Percentiles rank a stretch among this genome's conserved stretches.
These are phyloP conservation scores for Corticium candelabrum DNA, from an alignment of 37 sponge, comb jelly and placozoan species.

Conservation along the genomic window DNA sequence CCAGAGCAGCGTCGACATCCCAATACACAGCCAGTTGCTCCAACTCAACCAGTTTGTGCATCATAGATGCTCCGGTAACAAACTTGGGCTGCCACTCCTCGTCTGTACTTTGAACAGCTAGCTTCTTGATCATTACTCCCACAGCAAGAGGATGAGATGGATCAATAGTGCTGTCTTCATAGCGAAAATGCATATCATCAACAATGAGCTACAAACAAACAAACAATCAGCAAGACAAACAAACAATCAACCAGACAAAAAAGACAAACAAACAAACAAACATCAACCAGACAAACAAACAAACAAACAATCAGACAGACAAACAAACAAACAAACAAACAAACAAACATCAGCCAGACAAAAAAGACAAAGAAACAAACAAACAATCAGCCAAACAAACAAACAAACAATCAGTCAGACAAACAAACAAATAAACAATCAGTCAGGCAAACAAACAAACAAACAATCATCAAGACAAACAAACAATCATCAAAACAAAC, in stretches of 20 bases:
- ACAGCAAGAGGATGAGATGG: conserved; percentile 54
- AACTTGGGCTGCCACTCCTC: conserved; percentile 69
- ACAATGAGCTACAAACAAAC: conserved; percentile 48
- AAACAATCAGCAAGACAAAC: too few relatives aligned
- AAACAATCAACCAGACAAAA: background rate
- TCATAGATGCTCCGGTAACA: conserved; percentile 29
- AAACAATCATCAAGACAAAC: conserved; percentile 6
- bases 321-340: conserved; percentile 18
- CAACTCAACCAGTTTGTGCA: conserved; percentile 49
- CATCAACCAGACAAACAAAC: background rate
- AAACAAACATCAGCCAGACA: background rate
- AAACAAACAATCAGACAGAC: conserved; percentile 11
- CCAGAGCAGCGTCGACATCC: conserved; percentile 43
- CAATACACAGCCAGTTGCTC: conserved; percentile 56
- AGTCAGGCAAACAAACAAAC: too few relatives aligned
- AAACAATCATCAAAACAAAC: background rate
- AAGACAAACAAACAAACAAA: conserved; percentile 7
- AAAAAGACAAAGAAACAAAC: too few relatives aligned
- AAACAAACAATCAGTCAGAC: too few relatives aligned
- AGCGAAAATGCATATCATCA: conserved; percentile 82
- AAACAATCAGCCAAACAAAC: too few relatives aligned
- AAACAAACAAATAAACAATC: too few relatives aligned
- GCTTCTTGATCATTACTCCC: conserved; percentile 55
- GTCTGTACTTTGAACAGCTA: conserved; percentile 73
- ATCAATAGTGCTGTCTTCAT: conserved; percentile 54